Conservation (phyloP, 2,797 vertebrate genomes). For the Sebastes paucispinis region DNA sequence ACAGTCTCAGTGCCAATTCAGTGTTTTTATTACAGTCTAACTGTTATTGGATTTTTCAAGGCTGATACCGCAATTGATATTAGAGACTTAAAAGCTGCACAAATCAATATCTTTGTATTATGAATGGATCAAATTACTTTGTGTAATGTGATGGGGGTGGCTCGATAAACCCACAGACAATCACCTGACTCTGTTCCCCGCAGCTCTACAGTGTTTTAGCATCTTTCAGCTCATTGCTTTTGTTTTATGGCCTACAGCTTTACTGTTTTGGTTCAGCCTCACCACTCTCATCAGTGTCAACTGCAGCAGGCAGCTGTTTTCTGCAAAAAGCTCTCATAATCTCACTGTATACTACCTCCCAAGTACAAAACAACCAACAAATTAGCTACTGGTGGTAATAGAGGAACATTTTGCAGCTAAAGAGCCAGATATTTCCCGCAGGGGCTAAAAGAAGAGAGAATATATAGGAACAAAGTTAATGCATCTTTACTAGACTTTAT, state of each 20-base stretch:
- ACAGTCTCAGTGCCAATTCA: neutral
- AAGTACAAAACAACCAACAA: neutral
- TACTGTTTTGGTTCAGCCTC: neutral
- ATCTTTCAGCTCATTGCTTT: neutral
- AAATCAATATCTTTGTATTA: neutral
- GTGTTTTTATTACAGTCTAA: neutral
- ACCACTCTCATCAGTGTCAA: neutral
- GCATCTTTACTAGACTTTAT: too few relatives aligned
- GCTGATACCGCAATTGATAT: neutral
- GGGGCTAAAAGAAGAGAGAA: neutral
- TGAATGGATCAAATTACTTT: neutral
- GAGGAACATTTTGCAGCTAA: neutral
- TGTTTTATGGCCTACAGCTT: neutral
- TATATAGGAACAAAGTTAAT: too few relatives aligned
- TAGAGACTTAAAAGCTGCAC: neutral
- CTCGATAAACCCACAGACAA: neutral
- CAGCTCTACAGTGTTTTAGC: neutral
- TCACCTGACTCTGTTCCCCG: neutral
- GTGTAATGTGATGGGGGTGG: neutral
- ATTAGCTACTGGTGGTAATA: neutral
- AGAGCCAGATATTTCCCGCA: neutral
- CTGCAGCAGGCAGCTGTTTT: neutral
- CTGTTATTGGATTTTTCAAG: neutral
- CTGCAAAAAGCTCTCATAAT: neutral
- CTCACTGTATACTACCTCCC: too few relatives aligned